Evolutionary conservation across 2,888 invertebrate genomes (phyloP), one percentile per base, ranked within the genome.

Genomic region (Baccha elongata): DNA sequence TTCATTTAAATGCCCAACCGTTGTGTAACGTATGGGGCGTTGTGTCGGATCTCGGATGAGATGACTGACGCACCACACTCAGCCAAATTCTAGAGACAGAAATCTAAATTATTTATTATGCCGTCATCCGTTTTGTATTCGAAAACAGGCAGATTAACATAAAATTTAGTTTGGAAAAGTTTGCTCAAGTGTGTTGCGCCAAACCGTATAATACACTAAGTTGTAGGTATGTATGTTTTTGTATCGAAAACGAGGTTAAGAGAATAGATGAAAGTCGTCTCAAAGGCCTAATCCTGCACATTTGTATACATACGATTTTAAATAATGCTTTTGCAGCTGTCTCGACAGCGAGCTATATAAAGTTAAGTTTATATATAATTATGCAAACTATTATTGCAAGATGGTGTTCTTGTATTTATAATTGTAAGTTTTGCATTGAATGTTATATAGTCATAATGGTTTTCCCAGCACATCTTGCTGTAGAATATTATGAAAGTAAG

Each of bases 91-190:
- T 72, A 67, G 65, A 67, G 64, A 71, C 62, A 48, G 42, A 72
- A 67, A 60, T 60, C 71, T 75, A 71, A 81, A 81, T 71, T 67
- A 81, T 81, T 81, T 75, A 76, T 72, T 62, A 58, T 75, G 58
- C 67, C 48, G 40, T 60, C 75, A 71, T 67, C n/a, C 17, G 53
- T 75, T 81, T 67, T 53, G 60, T 75, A 53, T 71, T 71, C 46
- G 60, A 53, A 65, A 71, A 53, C 46, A 44, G 13, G 29, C 40
- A 23, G 35, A 81, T 75, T 81, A 62, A 58, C 75, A 81, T 81
- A 81, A 19, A 71, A 67, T 48, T 53, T 42, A 72, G 46, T 65
- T 75, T 62, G 29, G 15, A 29, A 55, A 67, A 65, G 55, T 62
- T 67, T 46, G 4, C 26, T 75, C 44, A 52, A 75, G 71, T 60